Conservation (phyloP, 2,797 vertebrate species). For the Onychomys arenicola region DNA sequence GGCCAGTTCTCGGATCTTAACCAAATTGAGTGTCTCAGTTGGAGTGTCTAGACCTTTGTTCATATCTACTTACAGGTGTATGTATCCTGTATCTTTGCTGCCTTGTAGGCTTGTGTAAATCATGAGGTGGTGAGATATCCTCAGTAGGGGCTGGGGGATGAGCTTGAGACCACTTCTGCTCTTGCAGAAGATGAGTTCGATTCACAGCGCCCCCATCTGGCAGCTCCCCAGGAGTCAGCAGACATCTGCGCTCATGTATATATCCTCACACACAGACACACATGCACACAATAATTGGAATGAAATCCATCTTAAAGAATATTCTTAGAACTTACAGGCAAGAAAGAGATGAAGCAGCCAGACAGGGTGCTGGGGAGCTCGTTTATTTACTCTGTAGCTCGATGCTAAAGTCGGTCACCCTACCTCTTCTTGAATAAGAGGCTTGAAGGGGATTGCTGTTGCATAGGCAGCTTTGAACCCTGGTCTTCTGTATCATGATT, state of each 20-base stretch:
- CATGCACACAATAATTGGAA: neutral
- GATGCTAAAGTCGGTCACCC: neutral
- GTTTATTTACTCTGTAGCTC: neutral
- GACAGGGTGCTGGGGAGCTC: neutral
- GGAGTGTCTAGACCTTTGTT: neutral
- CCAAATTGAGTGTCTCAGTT: slow-evolving; percentile 5
- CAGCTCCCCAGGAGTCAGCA: neutral
- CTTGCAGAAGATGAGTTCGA: neutral
- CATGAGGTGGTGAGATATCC: neutral
- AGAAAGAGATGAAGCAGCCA: neutral
- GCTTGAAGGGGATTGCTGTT: neutral
- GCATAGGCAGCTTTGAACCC: neutral
- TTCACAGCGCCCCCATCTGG: neutral
- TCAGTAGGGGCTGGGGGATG: neutral
- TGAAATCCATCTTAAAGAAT: neutral
- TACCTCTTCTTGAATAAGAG: neutral
- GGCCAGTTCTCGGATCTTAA: neutral
- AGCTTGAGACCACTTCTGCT: neutral
- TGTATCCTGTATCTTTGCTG: neutral
- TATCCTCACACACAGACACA: neutral
- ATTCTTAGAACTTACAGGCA: neutral
- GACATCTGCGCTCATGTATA: neutral
- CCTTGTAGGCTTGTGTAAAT: neutral
- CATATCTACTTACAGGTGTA: neutral
- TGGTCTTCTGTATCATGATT: too few relatives aligned